A percentile compares a stretch with the other conserved stretches of the same genome.
Evolutionary conservation across 2,888 invertebrate species (phyloP).

Genomic region (Pecten maximus): DNA sequence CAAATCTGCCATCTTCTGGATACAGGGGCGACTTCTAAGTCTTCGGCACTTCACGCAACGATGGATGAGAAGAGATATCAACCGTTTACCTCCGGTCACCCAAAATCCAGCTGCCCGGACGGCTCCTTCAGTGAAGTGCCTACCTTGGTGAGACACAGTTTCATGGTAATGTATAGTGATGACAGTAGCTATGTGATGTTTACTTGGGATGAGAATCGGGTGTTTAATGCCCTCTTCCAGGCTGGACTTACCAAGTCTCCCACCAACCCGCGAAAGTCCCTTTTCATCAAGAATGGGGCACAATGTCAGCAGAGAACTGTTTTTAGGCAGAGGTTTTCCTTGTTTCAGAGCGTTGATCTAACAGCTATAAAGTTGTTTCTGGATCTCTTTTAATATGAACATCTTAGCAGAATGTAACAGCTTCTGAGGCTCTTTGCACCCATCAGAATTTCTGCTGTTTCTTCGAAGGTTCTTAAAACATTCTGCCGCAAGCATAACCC

Average conservation of each 20-base stretch:
- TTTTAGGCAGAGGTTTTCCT: conserved; percentile 35
- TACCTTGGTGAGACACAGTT: conserved; percentile 56
- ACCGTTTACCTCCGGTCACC: conserved; percentile 57
- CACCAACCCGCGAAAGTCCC: conserved; percentile 54
- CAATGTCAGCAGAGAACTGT: conserved; percentile 48
- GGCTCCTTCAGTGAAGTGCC: conserved; percentile 60
- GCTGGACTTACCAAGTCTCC: conserved; percentile 47
- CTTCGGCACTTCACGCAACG: conserved; percentile 51
- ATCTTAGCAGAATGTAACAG: not conserved
- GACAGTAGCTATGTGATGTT: conserved; percentile 52
- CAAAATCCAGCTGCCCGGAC: conserved; percentile 56
- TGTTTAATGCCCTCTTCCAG: conserved; percentile 43
- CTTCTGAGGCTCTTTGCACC: not conserved
- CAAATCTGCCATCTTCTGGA: conserved; percentile 59
- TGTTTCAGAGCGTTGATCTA: conserved; percentile 33
- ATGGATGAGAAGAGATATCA: conserved; percentile 53
- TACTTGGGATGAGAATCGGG: conserved; percentile 55
- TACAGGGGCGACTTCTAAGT: conserved; percentile 49
- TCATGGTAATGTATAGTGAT: conserved; percentile 54
- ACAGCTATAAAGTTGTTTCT: conserved; percentile 33
- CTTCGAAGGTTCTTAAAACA: not conserved
- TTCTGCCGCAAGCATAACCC: not conserved
- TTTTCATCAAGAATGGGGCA: conserved; percentile 48
- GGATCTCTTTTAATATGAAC: conserved; percentile 41
- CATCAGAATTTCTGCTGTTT: not conserved